A percentile compares a stretch with the other conserved stretches of the same genome.
Evolutionary conservation across 2,797 vertebrate species (phyloP).

Genomic region (Mormyrus hasselquistii): DNA sequence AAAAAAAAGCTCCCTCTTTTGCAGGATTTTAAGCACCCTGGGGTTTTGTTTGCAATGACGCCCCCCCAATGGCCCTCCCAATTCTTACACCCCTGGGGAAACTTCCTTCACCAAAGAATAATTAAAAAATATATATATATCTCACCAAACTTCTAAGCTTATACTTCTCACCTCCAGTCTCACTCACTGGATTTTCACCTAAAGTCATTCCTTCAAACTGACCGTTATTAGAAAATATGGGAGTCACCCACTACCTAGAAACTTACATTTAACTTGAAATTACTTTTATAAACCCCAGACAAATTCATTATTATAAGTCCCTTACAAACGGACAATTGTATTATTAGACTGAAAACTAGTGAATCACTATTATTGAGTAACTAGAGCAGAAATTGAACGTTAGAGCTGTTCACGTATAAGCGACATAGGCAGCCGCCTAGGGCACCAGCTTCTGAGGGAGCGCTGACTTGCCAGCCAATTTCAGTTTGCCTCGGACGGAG

Average conservation of each 20-base stretch:
- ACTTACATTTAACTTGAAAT: neutral
- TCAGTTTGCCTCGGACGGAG: neutral
- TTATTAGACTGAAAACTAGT: slow-evolving; percentile 3
- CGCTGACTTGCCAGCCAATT: neutral
- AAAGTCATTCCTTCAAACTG: neutral
- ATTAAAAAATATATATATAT: neutral
- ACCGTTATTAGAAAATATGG: neutral
- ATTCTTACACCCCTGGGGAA: neutral
- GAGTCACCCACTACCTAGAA: neutral
- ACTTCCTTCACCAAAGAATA: neutral
- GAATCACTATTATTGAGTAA: neutral
- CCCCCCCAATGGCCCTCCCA: neutral
- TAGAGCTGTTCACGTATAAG: neutral
- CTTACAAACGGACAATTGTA: neutral
- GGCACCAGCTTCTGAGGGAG: neutral
- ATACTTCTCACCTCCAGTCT: neutral
- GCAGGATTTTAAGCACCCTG: neutral
- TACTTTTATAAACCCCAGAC: neutral
- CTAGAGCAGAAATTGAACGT: neutral
- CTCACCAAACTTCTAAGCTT: neutral
- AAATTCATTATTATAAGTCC: neutral
- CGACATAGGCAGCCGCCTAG: neutral
- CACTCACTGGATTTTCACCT: neutral
- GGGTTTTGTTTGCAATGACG: neutral
- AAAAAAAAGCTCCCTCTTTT: neutral